Conservation (phyloP, 1,140 invertebrate genomes). For the Drosophila athabasca region DNA sequence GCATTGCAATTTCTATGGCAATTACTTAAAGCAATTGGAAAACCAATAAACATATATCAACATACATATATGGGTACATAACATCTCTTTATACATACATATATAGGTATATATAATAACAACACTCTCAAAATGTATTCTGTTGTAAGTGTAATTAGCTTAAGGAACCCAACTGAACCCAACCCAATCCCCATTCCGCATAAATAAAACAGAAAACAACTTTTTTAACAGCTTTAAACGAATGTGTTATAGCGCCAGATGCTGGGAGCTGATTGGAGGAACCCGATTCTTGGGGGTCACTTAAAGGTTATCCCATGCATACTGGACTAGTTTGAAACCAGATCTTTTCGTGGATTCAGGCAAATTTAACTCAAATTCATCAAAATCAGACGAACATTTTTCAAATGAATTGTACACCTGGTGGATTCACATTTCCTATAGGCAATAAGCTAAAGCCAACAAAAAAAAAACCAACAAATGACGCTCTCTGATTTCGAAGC, state of each 20-base stretch:
- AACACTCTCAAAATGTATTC: slow-evolving; percentile 22
- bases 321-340: background rate
- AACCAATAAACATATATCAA: slow-evolving; percentile 22
- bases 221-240: slow-evolving; percentile 60
- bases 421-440: background rate
- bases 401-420: no score
- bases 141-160: slow-evolving; percentile 39
- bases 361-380: background rate
- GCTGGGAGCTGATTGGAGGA: background rate
- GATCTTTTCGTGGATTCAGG: slow-evolving; percentile 2
- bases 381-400: no score
- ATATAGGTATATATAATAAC: slow-evolving; percentile 23
- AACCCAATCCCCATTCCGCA: slow-evolving; percentile 22
- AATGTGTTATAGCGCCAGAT: background rate
- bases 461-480: background rate
- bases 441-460: background rate
- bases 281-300: slow-evolving; percentile 9
- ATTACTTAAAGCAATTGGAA: slow-evolving; percentile 53
- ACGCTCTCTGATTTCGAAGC: slow-evolving; percentile 24
- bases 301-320: background rate
- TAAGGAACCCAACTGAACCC: slow-evolving; percentile 13
- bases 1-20: slow-evolving; percentile 31
- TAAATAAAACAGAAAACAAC: slow-evolving; percentile 52
- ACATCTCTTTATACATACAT: slow-evolving; percentile 23
- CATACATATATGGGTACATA: slow-evolving; percentile 24